These are phyloP conservation scores for Rutpela maculata DNA, from an alignment of 2,888 invertebrate species.

Conservation along the genomic window DNA sequence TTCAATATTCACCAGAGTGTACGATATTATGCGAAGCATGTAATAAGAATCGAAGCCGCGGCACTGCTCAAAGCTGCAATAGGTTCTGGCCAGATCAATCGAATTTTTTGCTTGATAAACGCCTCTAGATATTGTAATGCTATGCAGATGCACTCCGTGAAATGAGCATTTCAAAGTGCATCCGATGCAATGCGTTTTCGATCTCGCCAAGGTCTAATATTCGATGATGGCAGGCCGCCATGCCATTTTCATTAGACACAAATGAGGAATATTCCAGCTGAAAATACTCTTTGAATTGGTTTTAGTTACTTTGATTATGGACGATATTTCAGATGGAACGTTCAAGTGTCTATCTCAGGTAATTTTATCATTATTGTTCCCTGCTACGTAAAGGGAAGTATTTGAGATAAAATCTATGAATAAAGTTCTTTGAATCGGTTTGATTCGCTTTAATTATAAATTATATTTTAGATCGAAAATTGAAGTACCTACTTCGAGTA, in stretches of 20 bases:
- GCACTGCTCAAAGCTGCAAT: slow-evolving; percentile 47
- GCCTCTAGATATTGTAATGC: slow-evolving; percentile 63
- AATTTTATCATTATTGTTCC: slow-evolving; percentile 7
- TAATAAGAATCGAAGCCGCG: slow-evolving; percentile 58
- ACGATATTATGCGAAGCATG: slow-evolving; percentile 54
- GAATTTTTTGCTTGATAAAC: slow-evolving; percentile 64
- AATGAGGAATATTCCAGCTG: slow-evolving; percentile 27
- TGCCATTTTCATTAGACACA: slow-evolving; percentile 37
- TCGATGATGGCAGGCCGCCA: slow-evolving; percentile 1
- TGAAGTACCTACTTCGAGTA: too few species aligned
- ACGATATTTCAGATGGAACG: slow-evolving; percentile 10
- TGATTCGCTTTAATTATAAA: too few species aligned
- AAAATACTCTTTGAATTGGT: slow-evolving; percentile 29
- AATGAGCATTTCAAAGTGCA: slow-evolving; percentile 60
- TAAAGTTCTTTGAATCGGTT: too few species aligned
- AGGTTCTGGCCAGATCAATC: slow-evolving; percentile 58
- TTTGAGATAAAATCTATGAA: background rate
- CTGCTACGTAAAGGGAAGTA: background rate
- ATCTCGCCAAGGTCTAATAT: slow-evolving; percentile 48
- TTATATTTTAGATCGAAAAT: too few species aligned
- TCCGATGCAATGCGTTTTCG: slow-evolving; percentile 46
- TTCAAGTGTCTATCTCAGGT: slow-evolving; percentile 9
- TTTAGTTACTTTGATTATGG: slow-evolving; percentile 14
- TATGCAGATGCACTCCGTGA: slow-evolving; percentile 66
- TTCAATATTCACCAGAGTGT: slow-evolving; percentile 40